Evolutionary conservation across 1,140 invertebrate species (phyloP).

Genomic region (Drosophila jambulina): DNA sequence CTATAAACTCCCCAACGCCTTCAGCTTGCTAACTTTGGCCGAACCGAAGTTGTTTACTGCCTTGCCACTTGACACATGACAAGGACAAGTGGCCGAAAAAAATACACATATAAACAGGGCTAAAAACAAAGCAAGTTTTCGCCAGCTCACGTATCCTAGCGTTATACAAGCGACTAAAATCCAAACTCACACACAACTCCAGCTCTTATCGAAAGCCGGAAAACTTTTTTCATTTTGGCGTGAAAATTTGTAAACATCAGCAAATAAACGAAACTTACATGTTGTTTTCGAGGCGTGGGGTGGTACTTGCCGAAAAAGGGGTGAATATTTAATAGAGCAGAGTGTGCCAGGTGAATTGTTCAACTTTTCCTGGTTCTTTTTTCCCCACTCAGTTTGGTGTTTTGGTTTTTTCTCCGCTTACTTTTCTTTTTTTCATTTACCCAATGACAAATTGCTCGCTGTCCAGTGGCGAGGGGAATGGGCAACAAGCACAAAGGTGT

Average conservation of each 20-base stretch:
- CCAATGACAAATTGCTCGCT: slow-evolving; percentile 75
- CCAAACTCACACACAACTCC: slow-evolving; percentile 18
- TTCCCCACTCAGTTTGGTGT: slow-evolving; percentile 1
- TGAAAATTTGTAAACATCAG: slow-evolving; percentile 83
- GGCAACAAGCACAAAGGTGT: slow-evolving; percentile 31
- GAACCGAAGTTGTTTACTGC: slow-evolving; percentile 62
- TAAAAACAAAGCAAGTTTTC: slow-evolving; percentile 17
- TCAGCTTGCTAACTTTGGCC: slow-evolving; percentile 2
- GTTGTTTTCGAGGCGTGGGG: slow-evolving; percentile 15
- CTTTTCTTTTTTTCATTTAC: slow-evolving; percentile 43
- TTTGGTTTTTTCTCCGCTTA: slow-evolving; percentile 11
- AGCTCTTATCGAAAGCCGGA: slow-evolving; percentile 20
- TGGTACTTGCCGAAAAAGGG: slow-evolving; percentile 50
- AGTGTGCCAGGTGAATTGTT: slow-evolving; percentile 27
- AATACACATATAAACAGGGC: not conserved
- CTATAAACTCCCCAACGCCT: slow-evolving; percentile 27
- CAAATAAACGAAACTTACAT: slow-evolving; percentile 72
- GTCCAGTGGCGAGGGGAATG: slow-evolving; percentile 12
- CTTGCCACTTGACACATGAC: slow-evolving; percentile 75
- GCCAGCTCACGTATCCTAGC: slow-evolving; percentile 37
- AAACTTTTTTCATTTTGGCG: slow-evolving; percentile 81
- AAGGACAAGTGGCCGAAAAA: slow-evolving; percentile 49
- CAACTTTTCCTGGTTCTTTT: slow-evolving; percentile 16
- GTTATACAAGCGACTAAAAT: slow-evolving; percentile 33
- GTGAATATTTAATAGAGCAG: slow-evolving; percentile 80